Evolutionary conservation across 2,888 invertebrate species (phyloP).

Genomic region (Nephrocerus scutellatus): DNA sequence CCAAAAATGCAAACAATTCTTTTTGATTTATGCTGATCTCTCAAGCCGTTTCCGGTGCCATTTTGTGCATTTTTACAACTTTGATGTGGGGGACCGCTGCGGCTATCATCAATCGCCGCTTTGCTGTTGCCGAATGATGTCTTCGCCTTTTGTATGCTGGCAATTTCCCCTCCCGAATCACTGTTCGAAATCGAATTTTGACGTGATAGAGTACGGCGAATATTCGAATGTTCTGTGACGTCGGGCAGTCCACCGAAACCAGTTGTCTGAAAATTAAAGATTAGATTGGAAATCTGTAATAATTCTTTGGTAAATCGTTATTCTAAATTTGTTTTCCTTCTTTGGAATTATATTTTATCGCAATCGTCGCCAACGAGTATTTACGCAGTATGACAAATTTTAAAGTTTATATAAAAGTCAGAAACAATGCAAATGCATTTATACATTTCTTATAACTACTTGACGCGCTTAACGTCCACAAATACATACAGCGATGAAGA

Average conservation of each 20-base stretch:
- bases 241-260: slow-evolving; percentile 48
- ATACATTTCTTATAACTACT: no score
- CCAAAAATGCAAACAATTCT: slow-evolving; percentile 42
- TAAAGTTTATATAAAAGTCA: no score
- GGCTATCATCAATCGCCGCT: slow-evolving; percentile 22
- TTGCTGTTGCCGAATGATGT: slow-evolving; percentile 33
- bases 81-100: not conserved
- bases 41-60: slow-evolving; percentile 17
- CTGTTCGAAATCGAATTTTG: slow-evolving; percentile 47
- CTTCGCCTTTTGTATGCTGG: slow-evolving; percentile 46
- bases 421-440: no score
- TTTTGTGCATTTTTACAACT: slow-evolving; percentile 8
- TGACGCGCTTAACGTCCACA: no score
- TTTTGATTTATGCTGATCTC: slow-evolving; percentile 29
- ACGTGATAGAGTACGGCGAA: slow-evolving; percentile 44
- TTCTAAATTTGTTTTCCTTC: no score
- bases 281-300: no score
- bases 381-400: no score
- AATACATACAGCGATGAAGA: no score
- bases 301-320: no score
- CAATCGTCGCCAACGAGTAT: no score
- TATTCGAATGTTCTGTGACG: slow-evolving; percentile 47
- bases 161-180: slow-evolving; percentile 44
- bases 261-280: slow-evolving; percentile 41
- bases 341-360: no score